Percentiles rank a stretch among this genome's conserved stretches.
These are phyloP conservation scores for Drosophila monieri DNA, from an alignment of 2,888 invertebrate genomes.

Conservation along the genomic window DNA sequence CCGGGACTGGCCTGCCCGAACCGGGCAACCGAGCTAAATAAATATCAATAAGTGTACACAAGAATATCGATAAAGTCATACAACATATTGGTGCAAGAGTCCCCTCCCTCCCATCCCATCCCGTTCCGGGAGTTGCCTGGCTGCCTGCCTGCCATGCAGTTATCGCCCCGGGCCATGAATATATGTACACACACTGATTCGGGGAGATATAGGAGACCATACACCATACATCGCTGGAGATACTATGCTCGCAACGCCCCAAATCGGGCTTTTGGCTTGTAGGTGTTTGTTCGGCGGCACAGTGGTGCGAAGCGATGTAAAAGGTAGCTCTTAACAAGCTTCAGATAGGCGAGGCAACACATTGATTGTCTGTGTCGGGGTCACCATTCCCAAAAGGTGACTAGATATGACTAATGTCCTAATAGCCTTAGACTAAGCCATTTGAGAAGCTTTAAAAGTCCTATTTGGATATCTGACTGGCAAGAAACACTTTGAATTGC, in stretches of 20 bases:
- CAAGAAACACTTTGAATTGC: too few relatives aligned
- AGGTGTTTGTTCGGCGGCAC: slow-evolving; percentile 48
- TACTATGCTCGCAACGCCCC: slow-evolving; percentile 40
- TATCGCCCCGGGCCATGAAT: slow-evolving; percentile 55
- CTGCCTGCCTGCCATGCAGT: slow-evolving; percentile 45
- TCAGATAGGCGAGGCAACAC: too few relatives aligned
- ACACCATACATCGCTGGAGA: too few relatives aligned
- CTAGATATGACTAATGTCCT: too few relatives aligned
- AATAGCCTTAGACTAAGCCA: too few relatives aligned
- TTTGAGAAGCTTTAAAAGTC: too few relatives aligned
- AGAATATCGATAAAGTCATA: slow-evolving; percentile 67
- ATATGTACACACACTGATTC: slow-evolving; percentile 39
- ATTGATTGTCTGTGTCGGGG: background rate
- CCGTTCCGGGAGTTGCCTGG: slow-evolving; percentile 12
- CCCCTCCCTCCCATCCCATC: slow-evolving; percentile 2
- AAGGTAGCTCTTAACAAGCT: background rate
- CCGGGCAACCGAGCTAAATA: slow-evolving; percentile 61
- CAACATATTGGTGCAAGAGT: slow-evolving; percentile 20
- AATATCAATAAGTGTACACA: slow-evolving; percentile 72
- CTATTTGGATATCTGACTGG: too few relatives aligned
- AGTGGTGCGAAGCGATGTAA: slow-evolving; percentile 18
- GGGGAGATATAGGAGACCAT: slow-evolving; percentile 32
- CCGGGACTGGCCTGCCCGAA: background rate
- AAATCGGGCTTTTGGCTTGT: slow-evolving; percentile 62
- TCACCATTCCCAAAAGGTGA: background rate